Percentiles rank a stretch among this genome's conserved stretches.
These are phyloP conservation scores for Tanypteryx hageni DNA, from an alignment of 2,888 invertebrate species.

Conservation along the genomic window DNA sequence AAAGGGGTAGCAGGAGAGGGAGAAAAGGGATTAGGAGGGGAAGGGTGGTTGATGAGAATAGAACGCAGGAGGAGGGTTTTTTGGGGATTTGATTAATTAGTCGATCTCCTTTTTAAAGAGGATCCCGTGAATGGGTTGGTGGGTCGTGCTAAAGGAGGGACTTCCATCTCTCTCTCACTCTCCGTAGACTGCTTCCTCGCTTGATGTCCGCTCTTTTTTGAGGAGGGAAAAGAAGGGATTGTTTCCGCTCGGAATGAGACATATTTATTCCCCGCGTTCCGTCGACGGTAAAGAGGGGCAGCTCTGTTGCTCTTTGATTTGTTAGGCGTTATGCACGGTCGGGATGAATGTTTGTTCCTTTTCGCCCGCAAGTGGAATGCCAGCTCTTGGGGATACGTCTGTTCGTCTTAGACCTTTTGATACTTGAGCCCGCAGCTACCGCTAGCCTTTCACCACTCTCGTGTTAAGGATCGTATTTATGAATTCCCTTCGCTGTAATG, in stretches of 20 bases:
- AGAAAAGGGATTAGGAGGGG: neutral
- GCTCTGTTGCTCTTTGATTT: neutral
- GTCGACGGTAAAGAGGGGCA: neutral
- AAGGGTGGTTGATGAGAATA: constrained; percentile 14
- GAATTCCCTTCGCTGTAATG: too few species aligned
- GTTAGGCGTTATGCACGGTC: too few species aligned
- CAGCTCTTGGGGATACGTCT: too few species aligned
- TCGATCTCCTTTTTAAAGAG: constrained; percentile 58
- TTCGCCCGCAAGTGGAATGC: too few species aligned
- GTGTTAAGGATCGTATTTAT: too few species aligned
- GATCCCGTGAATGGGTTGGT: constrained; percentile 52
- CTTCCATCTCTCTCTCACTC: neutral
- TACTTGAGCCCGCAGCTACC: too few species aligned
- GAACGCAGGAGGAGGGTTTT: neutral
- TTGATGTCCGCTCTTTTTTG: neutral
- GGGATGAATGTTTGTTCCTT: too few species aligned
- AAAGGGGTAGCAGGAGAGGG: neutral
- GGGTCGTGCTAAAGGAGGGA: constrained; percentile 51
- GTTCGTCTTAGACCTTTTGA: too few species aligned
- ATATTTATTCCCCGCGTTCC: neutral
- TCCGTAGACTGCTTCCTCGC: neutral
- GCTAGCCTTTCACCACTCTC: too few species aligned
- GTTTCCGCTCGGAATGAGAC: constrained; percentile 18
- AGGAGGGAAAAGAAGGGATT: neutral
- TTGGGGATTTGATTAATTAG: constrained; percentile 60